Conservation (phyloP, 2,888 invertebrate genomes). For the Gastrophysa polygoni region DNA sequence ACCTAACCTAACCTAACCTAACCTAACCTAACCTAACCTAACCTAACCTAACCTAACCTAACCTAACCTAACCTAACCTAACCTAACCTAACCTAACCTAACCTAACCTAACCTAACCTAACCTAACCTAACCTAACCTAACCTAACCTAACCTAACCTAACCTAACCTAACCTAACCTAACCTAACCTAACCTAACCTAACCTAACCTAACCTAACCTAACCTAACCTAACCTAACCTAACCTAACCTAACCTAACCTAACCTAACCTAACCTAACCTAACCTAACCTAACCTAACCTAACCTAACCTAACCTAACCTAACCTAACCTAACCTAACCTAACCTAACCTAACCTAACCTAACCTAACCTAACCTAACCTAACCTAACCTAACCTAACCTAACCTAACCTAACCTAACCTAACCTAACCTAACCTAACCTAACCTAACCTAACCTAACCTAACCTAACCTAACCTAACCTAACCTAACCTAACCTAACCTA, state of each 20-base stretch:
- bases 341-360: slow-evolving; percentile 16
- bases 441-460: slow-evolving; percentile 27
- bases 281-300: slow-evolving; percentile 5
- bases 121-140: too few relatives aligned
- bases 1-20: slow-evolving; percentile 27
- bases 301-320: slow-evolving; percentile 13
- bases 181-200: slow-evolving; percentile 19
- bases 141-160: slow-evolving; percentile 29
- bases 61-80: slow-evolving; percentile 30
- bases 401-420: slow-evolving; percentile 21
- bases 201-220: slow-evolving; percentile 8
- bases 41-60: slow-evolving; percentile 24
- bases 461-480: slow-evolving; percentile 27
- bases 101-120: slow-evolving; percentile 32
- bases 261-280: slow-evolving; percentile 19
- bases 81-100: slow-evolving; percentile 9
- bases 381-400: slow-evolving; percentile 22
- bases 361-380: slow-evolving; percentile 27
- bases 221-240: slow-evolving; percentile 18
- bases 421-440: slow-evolving; percentile 24
- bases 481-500: slow-evolving; percentile 25
- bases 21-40: slow-evolving; percentile 33
- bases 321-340: slow-evolving; percentile 10
- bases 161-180: slow-evolving; percentile 28
- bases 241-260: slow-evolving; percentile 6